phyloP scores from a whole-genome alignment of 2,113 vertebrate genomes.

The Calonectris borealis region DNA sequence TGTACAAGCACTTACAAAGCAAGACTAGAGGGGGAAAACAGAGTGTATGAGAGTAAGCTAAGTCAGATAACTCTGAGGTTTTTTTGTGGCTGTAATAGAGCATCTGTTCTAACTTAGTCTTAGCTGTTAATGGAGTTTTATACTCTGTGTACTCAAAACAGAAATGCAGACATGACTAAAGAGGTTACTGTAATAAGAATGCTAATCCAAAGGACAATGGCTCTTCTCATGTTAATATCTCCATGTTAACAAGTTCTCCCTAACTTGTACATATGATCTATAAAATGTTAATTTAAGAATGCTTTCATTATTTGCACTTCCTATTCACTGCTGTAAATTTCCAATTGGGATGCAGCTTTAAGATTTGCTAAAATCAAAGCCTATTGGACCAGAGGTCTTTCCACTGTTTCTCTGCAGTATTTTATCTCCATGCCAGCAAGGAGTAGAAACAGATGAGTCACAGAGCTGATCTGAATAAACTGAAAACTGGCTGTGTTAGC shows the following conservation, averaged over 20 bases:
- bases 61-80: background rate
- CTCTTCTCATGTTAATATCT: background rate
- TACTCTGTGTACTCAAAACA: background rate
- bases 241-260: background rate
- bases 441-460: slow-evolving; percentile 37
- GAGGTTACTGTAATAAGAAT: background rate
- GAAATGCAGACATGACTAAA: background rate
- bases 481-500: background rate
- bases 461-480: slow-evolving; percentile 18
- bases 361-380: background rate
- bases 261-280: background rate
- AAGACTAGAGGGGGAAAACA: background rate
- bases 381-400: background rate
- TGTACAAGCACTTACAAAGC: background rate
- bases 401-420: background rate
- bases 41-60: background rate
- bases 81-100: background rate
- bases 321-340: background rate
- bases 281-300: background rate
- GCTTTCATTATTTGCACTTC: background rate
- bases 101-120: background rate
- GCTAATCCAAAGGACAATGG: background rate
- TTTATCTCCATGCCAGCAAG: slow-evolving; percentile 30
- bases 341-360: background rate
- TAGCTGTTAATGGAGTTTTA: background rate